Evolutionary conservation across 2,113 vertebrate species (phyloP), one percentile per base, ranked within the genome.

Genomic region (Podilymbus podiceps): DNA sequence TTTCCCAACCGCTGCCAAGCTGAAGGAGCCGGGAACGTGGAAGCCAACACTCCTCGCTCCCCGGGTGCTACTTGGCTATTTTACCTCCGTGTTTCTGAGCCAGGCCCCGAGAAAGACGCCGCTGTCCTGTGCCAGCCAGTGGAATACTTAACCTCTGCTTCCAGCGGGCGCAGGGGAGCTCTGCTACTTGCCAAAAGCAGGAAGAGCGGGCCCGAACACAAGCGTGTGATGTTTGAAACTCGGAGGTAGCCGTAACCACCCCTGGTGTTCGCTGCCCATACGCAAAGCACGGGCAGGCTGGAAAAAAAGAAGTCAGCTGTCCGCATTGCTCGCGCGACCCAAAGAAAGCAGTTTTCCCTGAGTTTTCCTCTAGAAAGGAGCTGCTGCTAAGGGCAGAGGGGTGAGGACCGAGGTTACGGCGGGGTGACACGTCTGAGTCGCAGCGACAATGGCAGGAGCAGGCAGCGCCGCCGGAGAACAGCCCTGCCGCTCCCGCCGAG

Each of bases 301-400:
- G 47, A 11, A 19, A 12, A 44, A 59, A 35, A 35, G 3, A 23
- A 40, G 28, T n/a, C 81, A 69, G 69, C 23, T 4, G 23, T 40
- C 44, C 0, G 5, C 25, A 6, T 23, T 13, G 62, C 44, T 31
- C 22, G 44, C 0, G 1, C 0, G 10, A 59, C 49, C 31, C 13
- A 38, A n/a, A 44, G 14, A 33, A 40, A 15, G 7, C 6, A 14
- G 11, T 18, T 83, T 71, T 8, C 30, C 40, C 23, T 0, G 4
- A 13, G 40, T 31, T 90, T 74, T 62, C 72, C 74, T 3, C 0
- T 1, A 23, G 78, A 23, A 50, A 42, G 87, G 60, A 25, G 67
- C 23, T 49, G 18, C 15, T 47, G 38, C 7, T 33, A 23, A 24
- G 0, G 22, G 88, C 78, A 12, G 58, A 49, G 82, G 66, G 74